Conservation (phyloP, 1,140 invertebrate species). For the Parasteatoda tepidariorum region DNA sequence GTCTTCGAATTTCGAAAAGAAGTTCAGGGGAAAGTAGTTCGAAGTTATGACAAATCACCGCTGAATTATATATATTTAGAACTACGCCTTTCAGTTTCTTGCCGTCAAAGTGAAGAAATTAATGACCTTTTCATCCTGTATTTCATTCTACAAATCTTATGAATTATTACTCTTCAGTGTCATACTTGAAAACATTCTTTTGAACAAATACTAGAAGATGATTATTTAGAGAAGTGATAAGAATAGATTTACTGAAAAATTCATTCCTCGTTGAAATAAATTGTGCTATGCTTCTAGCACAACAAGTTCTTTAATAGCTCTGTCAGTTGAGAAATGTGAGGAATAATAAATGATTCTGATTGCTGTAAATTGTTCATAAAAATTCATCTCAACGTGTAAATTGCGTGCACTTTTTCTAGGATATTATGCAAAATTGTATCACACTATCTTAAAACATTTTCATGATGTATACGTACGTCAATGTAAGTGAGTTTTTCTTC, state of each 20-base stretch:
- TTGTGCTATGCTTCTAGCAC: too few species aligned
- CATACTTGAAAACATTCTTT: neutral
- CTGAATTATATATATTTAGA: constrained; percentile 47
- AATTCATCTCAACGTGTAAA: too few species aligned
- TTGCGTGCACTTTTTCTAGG: too few species aligned
- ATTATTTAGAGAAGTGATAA: neutral
- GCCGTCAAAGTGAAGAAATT: constrained; percentile 42
- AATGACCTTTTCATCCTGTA: constrained; percentile 24
- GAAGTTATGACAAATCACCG: constrained; percentile 27
- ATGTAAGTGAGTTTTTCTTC: too few species aligned
- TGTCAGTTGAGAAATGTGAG: too few species aligned
- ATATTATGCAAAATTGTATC: too few species aligned
- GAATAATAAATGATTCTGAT: too few species aligned
- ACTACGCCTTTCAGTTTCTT: constrained; percentile 24
- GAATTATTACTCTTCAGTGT: constrained; percentile 27
- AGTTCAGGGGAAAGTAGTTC: constrained; percentile 11
- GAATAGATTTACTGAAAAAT: neutral
- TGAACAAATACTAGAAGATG: neutral
- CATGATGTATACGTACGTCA: too few species aligned
- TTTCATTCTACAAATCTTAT: constrained; percentile 16
- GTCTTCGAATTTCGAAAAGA: neutral
- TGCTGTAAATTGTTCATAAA: too few species aligned
- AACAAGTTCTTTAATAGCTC: too few species aligned
- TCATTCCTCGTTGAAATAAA: too few species aligned
- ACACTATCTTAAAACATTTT: too few species aligned